Evolutionary conservation across 2,113 vertebrate species (phyloP).

Genomic region (Chamaetylas fuelleborni): DNA sequence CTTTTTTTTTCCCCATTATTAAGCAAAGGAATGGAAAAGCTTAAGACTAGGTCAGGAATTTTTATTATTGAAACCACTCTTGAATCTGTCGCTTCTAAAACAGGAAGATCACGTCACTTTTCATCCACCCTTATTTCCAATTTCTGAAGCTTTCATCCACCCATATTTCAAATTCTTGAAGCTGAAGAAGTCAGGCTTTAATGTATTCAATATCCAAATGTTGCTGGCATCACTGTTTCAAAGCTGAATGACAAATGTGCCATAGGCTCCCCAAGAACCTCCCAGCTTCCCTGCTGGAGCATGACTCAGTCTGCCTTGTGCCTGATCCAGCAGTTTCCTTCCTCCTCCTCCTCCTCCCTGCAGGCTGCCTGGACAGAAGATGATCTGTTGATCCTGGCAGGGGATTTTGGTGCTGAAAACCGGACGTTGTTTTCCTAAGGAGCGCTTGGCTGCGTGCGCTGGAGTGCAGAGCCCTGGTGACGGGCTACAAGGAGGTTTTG

Average conservation of each 20-base stretch:
- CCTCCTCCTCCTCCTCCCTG: neutral
- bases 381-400: neutral
- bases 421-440: neutral
- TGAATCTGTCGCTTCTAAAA: neutral
- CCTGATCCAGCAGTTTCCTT: neutral
- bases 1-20: neutral
- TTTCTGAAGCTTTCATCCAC: neutral
- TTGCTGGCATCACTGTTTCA: neutral
- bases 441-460: neutral
- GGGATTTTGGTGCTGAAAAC: neutral
- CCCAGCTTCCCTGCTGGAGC: neutral
- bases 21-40: neutral
- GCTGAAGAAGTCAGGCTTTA: neutral
- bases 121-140: neutral
- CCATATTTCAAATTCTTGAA: neutral
- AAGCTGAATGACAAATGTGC: neutral
- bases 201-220: neutral
- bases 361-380: neutral
- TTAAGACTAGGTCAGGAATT: neutral
- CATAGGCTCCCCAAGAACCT: neutral
- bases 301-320: neutral
- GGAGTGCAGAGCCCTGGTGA: neutral
- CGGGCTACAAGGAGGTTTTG: neutral
- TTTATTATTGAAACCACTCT: neutral
- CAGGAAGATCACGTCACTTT: rapidly evolving